Evolutionary conservation across 2,113 vertebrate genomes (phyloP).

Genomic region (Eulemur macaco): DNA sequence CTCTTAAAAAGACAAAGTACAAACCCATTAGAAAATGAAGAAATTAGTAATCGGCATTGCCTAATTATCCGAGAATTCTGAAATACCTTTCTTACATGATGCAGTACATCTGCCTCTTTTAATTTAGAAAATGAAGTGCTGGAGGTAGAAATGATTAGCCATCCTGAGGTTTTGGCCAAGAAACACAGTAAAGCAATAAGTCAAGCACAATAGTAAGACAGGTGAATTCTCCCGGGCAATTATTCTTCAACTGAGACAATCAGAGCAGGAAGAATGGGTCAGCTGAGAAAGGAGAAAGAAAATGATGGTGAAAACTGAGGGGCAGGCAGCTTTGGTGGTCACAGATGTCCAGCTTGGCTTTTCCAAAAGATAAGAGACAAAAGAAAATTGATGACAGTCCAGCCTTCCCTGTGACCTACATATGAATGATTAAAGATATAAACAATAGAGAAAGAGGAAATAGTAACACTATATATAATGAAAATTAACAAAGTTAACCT

Average conservation of each 20-base stretch:
- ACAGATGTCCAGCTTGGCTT: background rate
- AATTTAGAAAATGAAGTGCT: conserved; percentile 48
- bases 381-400: background rate
- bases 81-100: background rate
- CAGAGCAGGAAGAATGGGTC: background rate
- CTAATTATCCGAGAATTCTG: conserved; percentile 16
- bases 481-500: background rate
- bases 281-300: background rate
- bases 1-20: background rate
- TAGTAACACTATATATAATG: background rate
- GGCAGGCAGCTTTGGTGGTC: background rate
- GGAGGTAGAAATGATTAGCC: background rate
- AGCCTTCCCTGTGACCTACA: background rate
- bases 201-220: conserved; percentile 16
- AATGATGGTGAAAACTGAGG: background rate
- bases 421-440: background rate
- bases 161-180: background rate
- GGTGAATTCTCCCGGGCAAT: background rate
- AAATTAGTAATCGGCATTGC: conserved; percentile 3
- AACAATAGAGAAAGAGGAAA: background rate
- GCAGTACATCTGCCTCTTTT: background rate
- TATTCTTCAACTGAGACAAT: conserved; percentile 10
- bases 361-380: background rate
- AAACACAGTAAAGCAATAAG: background rate
- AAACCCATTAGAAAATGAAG: conserved; percentile 10